These are phyloP conservation scores for Hyposoter didymator DNA, from an alignment of 2,888 invertebrate genomes.

Conservation along the genomic window DNA sequence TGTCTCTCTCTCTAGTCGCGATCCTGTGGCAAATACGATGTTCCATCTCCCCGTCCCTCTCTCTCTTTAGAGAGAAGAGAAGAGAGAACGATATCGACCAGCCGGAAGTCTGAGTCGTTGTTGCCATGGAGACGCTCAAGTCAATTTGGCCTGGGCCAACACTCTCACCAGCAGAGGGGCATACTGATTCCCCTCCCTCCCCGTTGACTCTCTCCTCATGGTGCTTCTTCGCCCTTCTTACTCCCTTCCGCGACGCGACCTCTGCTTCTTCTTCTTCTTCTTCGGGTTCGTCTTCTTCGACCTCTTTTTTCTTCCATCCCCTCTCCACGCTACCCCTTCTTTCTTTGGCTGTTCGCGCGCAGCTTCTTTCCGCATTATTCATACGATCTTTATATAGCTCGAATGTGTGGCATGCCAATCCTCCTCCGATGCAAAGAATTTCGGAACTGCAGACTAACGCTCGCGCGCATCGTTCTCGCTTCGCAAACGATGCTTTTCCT, in stretches of 20 bases:
- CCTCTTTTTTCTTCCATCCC: constrained; percentile 59
- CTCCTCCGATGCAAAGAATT: constrained; percentile 34
- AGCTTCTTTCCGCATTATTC: constrained; percentile 62
- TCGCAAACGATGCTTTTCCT: not conserved
- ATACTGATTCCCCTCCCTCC: constrained; percentile 79
- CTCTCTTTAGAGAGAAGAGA: constrained; percentile 70
- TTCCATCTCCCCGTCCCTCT: not conserved
- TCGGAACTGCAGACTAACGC: constrained; percentile 13
- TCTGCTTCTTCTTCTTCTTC: constrained; percentile 69
- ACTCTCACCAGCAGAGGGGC: constrained; percentile 77
- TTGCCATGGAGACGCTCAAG: constrained; percentile 86
- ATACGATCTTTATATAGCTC: constrained; percentile 55
- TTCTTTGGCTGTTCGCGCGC: constrained; percentile 12
- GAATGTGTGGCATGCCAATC: constrained; percentile 48
- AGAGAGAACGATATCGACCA: constrained; percentile 85
- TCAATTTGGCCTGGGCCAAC: constrained; percentile 86
- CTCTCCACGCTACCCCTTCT: constrained; percentile 4
- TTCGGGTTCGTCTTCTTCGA: constrained; percentile 73
- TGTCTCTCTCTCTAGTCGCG: constrained; percentile 36
- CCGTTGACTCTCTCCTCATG: constrained; percentile 61
- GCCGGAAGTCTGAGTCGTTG: constrained; percentile 85
- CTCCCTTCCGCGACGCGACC: constrained; percentile 47
- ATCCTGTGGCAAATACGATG: constrained; percentile 59
- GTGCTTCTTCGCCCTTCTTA: constrained; percentile 22
- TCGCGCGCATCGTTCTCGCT: not conserved